Conservation (phyloP, 2,113 vertebrate species). For the Pungitius pungitius region DNA sequence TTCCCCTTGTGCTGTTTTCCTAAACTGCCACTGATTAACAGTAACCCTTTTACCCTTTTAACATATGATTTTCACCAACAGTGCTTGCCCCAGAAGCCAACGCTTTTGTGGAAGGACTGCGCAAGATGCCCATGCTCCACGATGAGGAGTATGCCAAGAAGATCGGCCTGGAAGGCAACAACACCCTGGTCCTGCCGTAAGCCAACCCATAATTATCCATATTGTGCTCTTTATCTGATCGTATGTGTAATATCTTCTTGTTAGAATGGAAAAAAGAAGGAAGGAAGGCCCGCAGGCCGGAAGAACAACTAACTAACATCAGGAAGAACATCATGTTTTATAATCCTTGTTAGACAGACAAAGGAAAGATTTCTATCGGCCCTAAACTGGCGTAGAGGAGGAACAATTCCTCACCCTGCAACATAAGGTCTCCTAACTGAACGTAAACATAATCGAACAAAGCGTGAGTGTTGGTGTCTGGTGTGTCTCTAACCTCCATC, state of each 20-base stretch:
- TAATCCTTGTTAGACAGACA: no score
- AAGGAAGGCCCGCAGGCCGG: no score
- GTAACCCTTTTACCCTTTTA: background rate
- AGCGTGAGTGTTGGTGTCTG: no score
- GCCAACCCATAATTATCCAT: slow-evolving; percentile 60
- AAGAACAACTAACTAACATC: no score
- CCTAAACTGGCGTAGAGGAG: no score
- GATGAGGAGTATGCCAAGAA: slow-evolving; percentile 84
- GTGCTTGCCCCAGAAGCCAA: slow-evolving; percentile 87
- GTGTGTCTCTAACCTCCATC: no score
- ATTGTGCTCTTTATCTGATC: background rate
- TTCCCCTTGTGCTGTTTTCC: no score
- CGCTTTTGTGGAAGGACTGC: slow-evolving; percentile 82
- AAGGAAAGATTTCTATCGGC: no score
- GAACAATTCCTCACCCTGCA: no score
- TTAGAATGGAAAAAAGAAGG: background rate
- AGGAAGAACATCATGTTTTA: no score
- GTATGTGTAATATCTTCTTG: background rate
- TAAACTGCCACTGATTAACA: background rate
- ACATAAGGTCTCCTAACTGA: no score
- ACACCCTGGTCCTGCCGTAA: slow-evolving; percentile 91
- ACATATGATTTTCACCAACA: slow-evolving; percentile 58
- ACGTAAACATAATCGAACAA: no score
- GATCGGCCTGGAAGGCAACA: slow-evolving; percentile 67
- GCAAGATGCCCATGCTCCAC: slow-evolving; percentile 86